Conservation (phyloP, 1,140 invertebrate genomes). For the Drosophila setifemur region DNA sequence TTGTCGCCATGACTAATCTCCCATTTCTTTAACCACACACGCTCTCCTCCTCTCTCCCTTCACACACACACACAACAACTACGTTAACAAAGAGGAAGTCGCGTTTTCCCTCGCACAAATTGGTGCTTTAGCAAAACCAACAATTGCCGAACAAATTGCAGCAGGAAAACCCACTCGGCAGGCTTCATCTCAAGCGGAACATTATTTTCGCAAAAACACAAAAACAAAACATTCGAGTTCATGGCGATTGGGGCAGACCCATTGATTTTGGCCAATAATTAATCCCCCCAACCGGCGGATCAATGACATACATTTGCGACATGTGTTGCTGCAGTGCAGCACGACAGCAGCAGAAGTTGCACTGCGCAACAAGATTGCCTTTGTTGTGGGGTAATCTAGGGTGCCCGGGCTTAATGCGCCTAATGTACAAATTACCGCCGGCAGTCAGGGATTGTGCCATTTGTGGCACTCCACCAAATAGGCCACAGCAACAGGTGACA, state of each 20-base stretch:
- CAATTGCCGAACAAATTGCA: conserved; percentile 70
- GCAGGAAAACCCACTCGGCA: conserved; percentile 58
- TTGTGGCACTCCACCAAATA: conserved; percentile 70
- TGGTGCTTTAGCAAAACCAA: conserved; percentile 65
- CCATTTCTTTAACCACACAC: conserved; percentile 7
- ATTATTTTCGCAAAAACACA: conserved; percentile 13
- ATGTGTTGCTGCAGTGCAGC: conserved; percentile 9
- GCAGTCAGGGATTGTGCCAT: conserved; percentile 66
- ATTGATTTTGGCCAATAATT: conserved; percentile 13
- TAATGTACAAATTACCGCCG: conserved; percentile 74
- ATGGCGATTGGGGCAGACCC: not conserved
- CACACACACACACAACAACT: not conserved
- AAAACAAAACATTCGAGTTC: no score
- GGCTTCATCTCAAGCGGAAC: conserved; percentile 63
- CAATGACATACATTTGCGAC: conserved; percentile 42
- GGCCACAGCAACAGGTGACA: conserved; percentile 64
- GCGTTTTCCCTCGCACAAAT: conserved; percentile 42
- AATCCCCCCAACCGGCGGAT: conserved; percentile 6
- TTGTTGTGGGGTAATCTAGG: conserved; percentile 44
- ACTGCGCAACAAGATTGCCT: conserved; percentile 56
- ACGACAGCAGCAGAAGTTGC: conserved; percentile 25
- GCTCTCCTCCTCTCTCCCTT: not conserved
- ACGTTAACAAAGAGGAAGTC: conserved; percentile 41
- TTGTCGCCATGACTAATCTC: conserved; percentile 32
- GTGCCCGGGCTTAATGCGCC: conserved; percentile 56